These are phyloP conservation scores for Cephus pulcher DNA, from an alignment of 2,888 invertebrate species.

Conservation along the genomic window DNA sequence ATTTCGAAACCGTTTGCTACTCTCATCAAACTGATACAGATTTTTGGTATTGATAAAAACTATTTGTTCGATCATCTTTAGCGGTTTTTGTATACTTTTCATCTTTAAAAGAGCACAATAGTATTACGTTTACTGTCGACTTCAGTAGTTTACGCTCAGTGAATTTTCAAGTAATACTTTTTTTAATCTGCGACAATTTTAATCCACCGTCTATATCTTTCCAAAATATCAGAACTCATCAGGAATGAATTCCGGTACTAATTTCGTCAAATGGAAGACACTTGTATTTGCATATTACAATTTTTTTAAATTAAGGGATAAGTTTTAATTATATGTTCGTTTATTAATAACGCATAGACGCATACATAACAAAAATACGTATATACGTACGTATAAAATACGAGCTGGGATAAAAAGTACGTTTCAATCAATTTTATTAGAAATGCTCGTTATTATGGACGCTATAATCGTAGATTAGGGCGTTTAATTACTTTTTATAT, in stretches of 20 bases:
- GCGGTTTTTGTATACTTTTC: neutral
- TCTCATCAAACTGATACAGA: neutral
- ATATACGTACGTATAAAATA: too few relatives aligned
- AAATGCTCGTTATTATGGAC: neutral
- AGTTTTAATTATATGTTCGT: neutral
- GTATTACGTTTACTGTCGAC: neutral
- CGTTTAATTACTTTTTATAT: slow-evolving; percentile 20
- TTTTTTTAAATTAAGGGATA: neutral
- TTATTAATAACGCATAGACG: too few relatives aligned
- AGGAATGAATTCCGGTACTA: neutral
- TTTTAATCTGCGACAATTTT: neutral
- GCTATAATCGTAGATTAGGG: slow-evolving; percentile 23
- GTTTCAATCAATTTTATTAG: neutral
- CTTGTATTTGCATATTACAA: neutral
- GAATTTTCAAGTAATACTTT: neutral
- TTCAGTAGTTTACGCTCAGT: neutral
- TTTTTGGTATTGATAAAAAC: neutral
- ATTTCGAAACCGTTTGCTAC: neutral
- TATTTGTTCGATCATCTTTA: neutral
- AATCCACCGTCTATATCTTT: neutral
- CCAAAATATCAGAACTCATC: neutral
- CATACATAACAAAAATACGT: neutral
- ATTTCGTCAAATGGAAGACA: neutral
- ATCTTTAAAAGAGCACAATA: neutral
- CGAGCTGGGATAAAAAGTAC: neutral